Percentiles rank a stretch among this genome's conserved stretches.
These are phyloP conservation scores for Alloplasta piceator DNA, from an alignment of 2,888 invertebrate genomes.

Conservation along the genomic window DNA sequence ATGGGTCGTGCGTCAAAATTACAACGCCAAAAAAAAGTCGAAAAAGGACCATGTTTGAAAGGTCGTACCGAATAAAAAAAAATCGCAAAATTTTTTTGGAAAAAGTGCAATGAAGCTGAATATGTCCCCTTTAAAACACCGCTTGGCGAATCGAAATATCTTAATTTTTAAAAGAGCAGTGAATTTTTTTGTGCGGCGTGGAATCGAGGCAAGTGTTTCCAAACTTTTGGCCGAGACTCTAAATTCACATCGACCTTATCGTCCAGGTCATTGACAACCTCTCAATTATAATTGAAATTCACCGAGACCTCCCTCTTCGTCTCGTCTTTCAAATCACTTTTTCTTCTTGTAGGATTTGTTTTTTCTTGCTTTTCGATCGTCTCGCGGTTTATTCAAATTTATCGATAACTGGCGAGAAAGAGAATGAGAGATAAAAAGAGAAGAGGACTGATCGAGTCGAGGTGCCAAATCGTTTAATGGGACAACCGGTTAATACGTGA, in stretches of 20 bases:
- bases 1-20: too few relatives aligned
- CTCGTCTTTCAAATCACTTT: slow-evolving; percentile 36
- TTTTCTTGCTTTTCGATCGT: slow-evolving; percentile 54
- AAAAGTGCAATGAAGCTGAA: too few relatives aligned
- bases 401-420: slow-evolving; percentile 68
- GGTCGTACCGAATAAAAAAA: too few relatives aligned
- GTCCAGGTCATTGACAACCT: slow-evolving; percentile 74
- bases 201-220: too few relatives aligned
- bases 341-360: slow-evolving; percentile 49
- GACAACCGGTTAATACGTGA: slow-evolving; percentile 79
- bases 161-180: too few relatives aligned
- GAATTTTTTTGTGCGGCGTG: too few relatives aligned
- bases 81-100: too few relatives aligned
- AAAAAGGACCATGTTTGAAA: too few relatives aligned
- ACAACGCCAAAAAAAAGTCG: too few relatives aligned
- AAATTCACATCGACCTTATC: slow-evolving; percentile 72
- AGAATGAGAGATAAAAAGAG: slow-evolving; percentile 44
- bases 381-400: slow-evolving; percentile 75
- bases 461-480: slow-evolving; percentile 80
- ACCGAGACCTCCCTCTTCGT: slow-evolving; percentile 40
- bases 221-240: too few relatives aligned
- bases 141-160: too few relatives aligned
- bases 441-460: slow-evolving; percentile 67
- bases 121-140: too few relatives aligned
- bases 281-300: slow-evolving; percentile 79